Evolutionary conservation across 2,888 invertebrate species (phyloP), one percentile per base, ranked within the genome.

Genomic region (Diloba caeruleocephala): DNA sequence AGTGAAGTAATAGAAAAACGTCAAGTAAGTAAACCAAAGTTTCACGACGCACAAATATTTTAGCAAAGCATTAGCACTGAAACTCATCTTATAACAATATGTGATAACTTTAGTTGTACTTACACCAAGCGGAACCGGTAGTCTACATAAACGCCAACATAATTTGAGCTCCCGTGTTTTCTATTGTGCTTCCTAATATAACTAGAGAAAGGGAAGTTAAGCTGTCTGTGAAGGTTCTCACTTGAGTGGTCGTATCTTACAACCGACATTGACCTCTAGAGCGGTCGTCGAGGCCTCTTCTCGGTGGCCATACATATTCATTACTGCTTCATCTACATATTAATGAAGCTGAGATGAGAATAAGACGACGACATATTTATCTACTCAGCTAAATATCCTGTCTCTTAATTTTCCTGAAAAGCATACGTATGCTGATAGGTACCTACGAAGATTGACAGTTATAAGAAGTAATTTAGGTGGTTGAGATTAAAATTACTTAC

Each of bases 241-340:
- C 31, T 76, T 62, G 34, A 74, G 26, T 83, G 83, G 85, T 71
- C 76, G 77, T 69, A 60, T 78, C 77, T 76, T 81, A 80, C 76
- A 70, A 69, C 81, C 85, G 89, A 89, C 90, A 90, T 89, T 91
- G 90, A 90, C 90, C 90, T 84, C 88, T 82, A 79, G 78, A 79
- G 75, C 84, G 83, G 82, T 81, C 82, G 81, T 46, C 71, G 82
- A 85, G 85, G 85, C 84, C 82, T 87, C 87, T 74, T 85, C 85
- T 87, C 79, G 66, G 74, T 68, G 78, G 64, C 56, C 71, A 87
- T 87, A 82, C 83, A 87, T 89, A 88, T 89, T 89, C 86, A 88
- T 81, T 82, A 79, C 76, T 74, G 73, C 69, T 77, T 82, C 79
- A 86, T 89, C 82, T 88, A 73, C 86, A 89, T 88, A 85, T 83